Evolutionary conservation across 2,113 vertebrate genomes (phyloP).

Genomic region (Lynx canadensis): DNA sequence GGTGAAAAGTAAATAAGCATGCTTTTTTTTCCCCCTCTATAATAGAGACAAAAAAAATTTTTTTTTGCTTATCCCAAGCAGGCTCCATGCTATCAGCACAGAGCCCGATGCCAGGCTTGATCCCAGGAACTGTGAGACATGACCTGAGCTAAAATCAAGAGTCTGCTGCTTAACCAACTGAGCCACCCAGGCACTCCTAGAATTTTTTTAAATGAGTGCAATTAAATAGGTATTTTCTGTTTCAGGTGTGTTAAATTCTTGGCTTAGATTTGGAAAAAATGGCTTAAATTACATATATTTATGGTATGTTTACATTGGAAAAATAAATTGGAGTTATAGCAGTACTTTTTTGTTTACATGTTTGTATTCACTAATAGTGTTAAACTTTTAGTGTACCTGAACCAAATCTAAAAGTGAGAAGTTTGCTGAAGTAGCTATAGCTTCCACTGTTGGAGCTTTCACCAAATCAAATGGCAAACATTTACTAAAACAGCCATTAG

Average conservation of each 20-base stretch:
- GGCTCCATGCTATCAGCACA: no score
- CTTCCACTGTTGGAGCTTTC: background rate
- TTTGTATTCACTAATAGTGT: slow-evolving; percentile 40
- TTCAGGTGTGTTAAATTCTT: slow-evolving; percentile 30
- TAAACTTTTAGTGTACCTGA: background rate
- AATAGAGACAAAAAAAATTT: background rate
- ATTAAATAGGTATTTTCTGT: background rate
- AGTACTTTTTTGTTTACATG: slow-evolving; percentile 8
- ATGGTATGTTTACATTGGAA: background rate
- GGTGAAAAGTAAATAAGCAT: slow-evolving; percentile 1
- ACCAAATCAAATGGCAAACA: background rate
- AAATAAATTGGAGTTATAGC: slow-evolving; percentile 15
- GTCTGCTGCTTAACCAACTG: no score
- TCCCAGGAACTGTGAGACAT: no score
- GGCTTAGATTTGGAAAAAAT: slow-evolving; percentile 37
- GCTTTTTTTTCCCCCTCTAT: background rate
- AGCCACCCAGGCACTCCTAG: no score
- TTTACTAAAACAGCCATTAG: slow-evolving; percentile 14
- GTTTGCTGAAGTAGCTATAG: background rate
- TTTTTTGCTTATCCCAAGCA: no score
- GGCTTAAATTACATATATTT: background rate
- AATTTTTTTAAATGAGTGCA: background rate
- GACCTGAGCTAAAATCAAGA: no score
- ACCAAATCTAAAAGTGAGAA: slow-evolving; percentile 44
- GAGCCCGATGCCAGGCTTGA: no score